Evolutionary conservation across 92 coral and sea anemone species (phyloP).

Genomic region (Virgularia gustaviana): DNA sequence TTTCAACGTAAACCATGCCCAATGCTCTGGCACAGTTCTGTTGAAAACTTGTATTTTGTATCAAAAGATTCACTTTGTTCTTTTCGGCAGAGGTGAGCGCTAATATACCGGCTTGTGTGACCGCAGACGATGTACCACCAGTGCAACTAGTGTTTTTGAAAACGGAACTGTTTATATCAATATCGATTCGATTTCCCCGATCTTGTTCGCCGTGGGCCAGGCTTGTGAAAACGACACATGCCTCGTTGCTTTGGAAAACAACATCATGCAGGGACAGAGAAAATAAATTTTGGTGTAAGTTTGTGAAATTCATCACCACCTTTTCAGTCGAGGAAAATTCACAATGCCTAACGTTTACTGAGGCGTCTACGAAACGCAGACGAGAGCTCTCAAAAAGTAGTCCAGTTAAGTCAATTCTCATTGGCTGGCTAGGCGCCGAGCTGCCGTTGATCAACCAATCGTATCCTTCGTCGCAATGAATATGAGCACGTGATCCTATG

Average conservation of each 20-base stretch:
- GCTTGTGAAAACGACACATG: constrained; percentile 10
- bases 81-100: neutral
- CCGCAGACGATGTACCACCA: neutral
- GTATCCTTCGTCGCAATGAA: constrained; percentile 17
- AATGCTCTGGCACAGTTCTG: neutral
- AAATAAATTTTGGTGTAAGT: neutral
- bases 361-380: constrained; percentile 33
- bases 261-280: constrained; percentile 7
- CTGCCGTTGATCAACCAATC: constrained; percentile 43
- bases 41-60: constrained; percentile 23
- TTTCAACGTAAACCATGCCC: constrained; percentile 23
- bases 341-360: constrained; percentile 7
- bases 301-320: constrained; percentile 13
- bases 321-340: neutral
- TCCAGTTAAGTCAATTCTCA: constrained; percentile 19
- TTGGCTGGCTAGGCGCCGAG: too few species aligned
- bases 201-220: neutral
- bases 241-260: constrained; percentile 23
- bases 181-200: neutral
- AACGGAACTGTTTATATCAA: constrained; percentile 24
- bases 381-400: constrained; percentile 33
- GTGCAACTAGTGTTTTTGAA: constrained; percentile 20
- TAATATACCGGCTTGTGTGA: neutral
- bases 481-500: constrained; percentile 33
- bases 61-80: neutral